Conservation (phyloP, 1,140 invertebrate genomes). For the Halictus rubicundus region DNA sequence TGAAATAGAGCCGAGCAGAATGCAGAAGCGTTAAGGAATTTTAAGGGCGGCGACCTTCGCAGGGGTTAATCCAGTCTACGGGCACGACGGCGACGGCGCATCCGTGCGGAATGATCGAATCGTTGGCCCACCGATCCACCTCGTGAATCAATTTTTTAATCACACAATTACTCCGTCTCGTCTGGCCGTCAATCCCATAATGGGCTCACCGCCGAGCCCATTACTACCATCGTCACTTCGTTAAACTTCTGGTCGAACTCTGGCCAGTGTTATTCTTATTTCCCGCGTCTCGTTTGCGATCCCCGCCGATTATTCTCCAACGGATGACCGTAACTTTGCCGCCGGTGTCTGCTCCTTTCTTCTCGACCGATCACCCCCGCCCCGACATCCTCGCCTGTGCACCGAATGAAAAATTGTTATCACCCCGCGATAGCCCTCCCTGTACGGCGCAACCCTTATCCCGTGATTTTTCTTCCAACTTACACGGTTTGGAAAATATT, state of each 20-base stretch:
- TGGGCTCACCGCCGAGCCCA: neutral
- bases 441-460: no score
- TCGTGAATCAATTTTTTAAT: conserved; percentile 39
- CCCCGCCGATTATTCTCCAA: neutral
- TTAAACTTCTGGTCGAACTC: conserved; percentile 19
- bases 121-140: neutral
- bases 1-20: no score
- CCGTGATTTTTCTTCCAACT: no score
- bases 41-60: no score
- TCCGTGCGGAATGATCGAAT: conserved; percentile 27
- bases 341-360: neutral
- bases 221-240: conserved; percentile 6
- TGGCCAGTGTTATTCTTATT: neutral
- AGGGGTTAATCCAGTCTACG: neutral
- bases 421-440: no score
- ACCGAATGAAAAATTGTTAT: no score
- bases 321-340: conserved; percentile 20
- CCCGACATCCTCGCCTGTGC: no score
- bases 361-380: neutral
- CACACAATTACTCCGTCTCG: conserved; percentile 13
- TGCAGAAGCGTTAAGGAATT: no score
- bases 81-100: neutral
- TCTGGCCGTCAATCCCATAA: neutral
- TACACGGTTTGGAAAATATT: no score
- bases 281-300: neutral